phyloP scores from a whole-genome alignment of 2,113 vertebrate genomes.

The Capra hircus region DNA sequence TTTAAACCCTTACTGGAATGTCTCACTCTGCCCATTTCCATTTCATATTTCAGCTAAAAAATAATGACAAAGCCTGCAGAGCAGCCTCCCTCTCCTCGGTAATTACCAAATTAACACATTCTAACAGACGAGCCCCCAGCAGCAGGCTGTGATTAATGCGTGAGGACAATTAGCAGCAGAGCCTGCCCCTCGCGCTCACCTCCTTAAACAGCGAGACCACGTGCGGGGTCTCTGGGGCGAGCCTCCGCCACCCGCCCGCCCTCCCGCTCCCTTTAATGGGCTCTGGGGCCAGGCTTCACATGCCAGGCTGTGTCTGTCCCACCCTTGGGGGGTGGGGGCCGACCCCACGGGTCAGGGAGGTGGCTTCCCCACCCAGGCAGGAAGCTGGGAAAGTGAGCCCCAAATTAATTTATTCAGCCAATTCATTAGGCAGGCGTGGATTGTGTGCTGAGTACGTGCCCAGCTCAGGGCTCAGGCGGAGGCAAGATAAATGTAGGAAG shows the following conservation, averaged over 20 bases:
- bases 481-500: rapidly evolving
- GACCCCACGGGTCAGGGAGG: not conserved
- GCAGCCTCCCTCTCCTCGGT: slow-evolving; percentile 73
- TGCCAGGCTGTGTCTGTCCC: slow-evolving; percentile 34
- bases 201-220: slow-evolving; percentile 73
- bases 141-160: slow-evolving; percentile 78
- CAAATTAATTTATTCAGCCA: slow-evolving; percentile 13
- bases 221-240: slow-evolving; percentile 73
- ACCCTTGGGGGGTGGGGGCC: not conserved
- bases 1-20: not conserved
- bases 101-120: slow-evolving; percentile 84
- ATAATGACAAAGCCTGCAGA: slow-evolving; percentile 71
- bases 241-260: slow-evolving; percentile 56
- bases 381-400: not conserved
- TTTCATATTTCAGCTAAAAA: slow-evolving; percentile 31
- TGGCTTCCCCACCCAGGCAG: not conserved
- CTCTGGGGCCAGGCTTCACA: slow-evolving; percentile 56
- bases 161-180: slow-evolving; percentile 75
- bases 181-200: slow-evolving; percentile 75
- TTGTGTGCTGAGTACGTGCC: not conserved
- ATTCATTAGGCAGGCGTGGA: not conserved
- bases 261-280: slow-evolving; percentile 73
- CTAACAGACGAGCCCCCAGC: slow-evolving; percentile 73
- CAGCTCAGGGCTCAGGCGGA: not conserved
- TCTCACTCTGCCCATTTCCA: slow-evolving; percentile 32